A percentile compares a stretch with the other conserved stretches of the same genome.
phyloP scores from a whole-genome alignment of 2,888 invertebrate species.

The Amblyjoppa proteus region DNA sequence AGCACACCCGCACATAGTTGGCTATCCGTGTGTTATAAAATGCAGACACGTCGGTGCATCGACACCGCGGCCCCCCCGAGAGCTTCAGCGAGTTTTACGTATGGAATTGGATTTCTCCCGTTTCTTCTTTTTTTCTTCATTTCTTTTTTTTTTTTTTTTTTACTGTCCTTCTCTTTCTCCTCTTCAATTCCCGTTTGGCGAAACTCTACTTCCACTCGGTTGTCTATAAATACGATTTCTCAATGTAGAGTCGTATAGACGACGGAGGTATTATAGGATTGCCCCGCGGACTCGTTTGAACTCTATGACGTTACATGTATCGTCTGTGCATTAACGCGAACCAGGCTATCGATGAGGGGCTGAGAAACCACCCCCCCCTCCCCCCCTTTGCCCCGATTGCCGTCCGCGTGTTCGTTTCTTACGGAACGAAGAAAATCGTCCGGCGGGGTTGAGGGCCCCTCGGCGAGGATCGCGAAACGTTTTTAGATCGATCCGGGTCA shows the following conservation, averaged over 20 bases:
- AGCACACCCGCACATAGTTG: neutral
- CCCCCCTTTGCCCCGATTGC: neutral
- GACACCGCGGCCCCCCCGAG: slow-evolving; percentile 48
- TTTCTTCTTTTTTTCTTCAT: slow-evolving; percentile 35
- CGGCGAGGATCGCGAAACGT: slow-evolving; percentile 54
- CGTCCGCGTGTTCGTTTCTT: neutral
- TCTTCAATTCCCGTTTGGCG: slow-evolving; percentile 32
- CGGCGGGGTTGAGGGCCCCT: slow-evolving; percentile 49
- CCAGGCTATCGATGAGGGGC: slow-evolving; percentile 24
- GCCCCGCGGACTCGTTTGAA: slow-evolving; percentile 1
- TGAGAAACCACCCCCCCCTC: neutral
- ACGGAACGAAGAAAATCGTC: slow-evolving; percentile 1
- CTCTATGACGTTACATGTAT: slow-evolving; percentile 27
- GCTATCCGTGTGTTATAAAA: neutral
- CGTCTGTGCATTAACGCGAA: slow-evolving; percentile 30
- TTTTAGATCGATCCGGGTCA: slow-evolving; percentile 74
- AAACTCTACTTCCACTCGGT: slow-evolving; percentile 22
- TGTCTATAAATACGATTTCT: slow-evolving; percentile 50
- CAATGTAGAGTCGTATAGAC: neutral
- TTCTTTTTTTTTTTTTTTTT: too few species aligned
- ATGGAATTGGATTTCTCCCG: slow-evolving; percentile 59
- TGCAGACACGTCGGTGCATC: slow-evolving; percentile 56
- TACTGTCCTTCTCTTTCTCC: neutral
- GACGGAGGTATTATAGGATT: slow-evolving; percentile 6
- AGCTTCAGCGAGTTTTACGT: slow-evolving; percentile 50